Evolutionary conservation across 2,113 vertebrate genomes (phyloP).

Genomic region (Pterocles orientalis): DNA sequence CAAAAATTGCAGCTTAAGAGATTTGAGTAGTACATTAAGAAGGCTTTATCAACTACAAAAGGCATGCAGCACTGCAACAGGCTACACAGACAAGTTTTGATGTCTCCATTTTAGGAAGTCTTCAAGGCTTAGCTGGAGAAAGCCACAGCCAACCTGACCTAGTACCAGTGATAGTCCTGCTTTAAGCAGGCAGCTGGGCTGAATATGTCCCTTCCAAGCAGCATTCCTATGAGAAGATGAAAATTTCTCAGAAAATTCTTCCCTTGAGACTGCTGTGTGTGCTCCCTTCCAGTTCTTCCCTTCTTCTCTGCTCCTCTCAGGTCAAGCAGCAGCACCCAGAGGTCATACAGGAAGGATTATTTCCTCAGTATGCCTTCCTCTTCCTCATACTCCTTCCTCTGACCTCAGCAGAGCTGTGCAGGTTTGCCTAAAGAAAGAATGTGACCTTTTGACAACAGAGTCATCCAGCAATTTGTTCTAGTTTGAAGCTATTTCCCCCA

Average conservation of each 20-base stretch:
- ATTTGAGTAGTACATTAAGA: neutral
- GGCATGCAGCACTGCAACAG: neutral
- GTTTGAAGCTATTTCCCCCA: constrained; percentile 14
- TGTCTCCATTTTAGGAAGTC: neutral
- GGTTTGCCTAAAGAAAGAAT: constrained; percentile 42
- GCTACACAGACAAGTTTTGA: neutral
- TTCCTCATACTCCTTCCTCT: constrained; percentile 41
- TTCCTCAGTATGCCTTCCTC: constrained; percentile 26
- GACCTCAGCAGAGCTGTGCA: neutral
- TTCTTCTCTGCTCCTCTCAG: neutral
- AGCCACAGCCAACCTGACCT: neutral
- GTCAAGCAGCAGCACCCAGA: constrained; percentile 21
- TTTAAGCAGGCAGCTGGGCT: neutral
- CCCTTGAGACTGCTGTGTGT: neutral
- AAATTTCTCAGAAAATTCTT: neutral
- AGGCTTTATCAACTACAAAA: neutral
- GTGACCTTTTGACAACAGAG: constrained; percentile 38
- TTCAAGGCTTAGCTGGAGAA: neutral
- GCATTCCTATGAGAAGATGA: neutral
- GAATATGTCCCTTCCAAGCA: neutral
- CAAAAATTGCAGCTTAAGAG: neutral
- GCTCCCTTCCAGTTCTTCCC: neutral
- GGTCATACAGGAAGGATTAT: constrained; percentile 46
- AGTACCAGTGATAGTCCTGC: neutral
- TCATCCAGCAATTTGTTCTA: constrained; percentile 48